Base-by-base conservation (phyloP, 2,888 invertebrate genomes). In the Eudemis profundana region DNA sequence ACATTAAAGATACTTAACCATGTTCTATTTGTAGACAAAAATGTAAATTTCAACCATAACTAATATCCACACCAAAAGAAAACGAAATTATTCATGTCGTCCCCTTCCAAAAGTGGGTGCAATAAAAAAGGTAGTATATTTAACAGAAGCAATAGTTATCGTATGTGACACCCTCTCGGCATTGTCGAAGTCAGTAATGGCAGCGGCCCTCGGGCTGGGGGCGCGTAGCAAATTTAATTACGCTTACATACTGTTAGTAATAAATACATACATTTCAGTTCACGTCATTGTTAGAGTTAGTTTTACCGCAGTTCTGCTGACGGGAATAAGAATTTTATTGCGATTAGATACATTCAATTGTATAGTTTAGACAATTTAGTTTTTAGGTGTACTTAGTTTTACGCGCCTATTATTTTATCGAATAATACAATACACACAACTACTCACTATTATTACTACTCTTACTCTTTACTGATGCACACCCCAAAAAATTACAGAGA, bases 211-310 rank as follows among this genome's bases (percentile, higher is more conserved):
- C n/a, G n/a, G 60, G 40, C 50, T 23, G 27, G 57, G 64, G 64
- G 57, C 29, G 56, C 29, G 40, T 59, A 33, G 44, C 36, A 64
- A 51, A 64, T 64, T 64, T 64, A 59, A 64, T 64, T 64, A 64
- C 57, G 44, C 50, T 64, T 64, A 64, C 64, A 57, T 64, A 64
- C 64, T 64, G 64, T 59, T 49, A 36, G 62, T 62, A 62, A 62
- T 51, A 64, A 47, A 64, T 59, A 64, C 57, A 44, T 50, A 42
- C 40, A 46, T 21, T 44, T 36, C 50, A 17, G 63, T 49, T 42
- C 42, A 12, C 15, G 27, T 23, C 40, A 40, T 56, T 47, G 29
- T 50, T 29, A 15, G 33, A 59, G 56, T 42, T 15, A 23, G 23
- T 23, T 23, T 10, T 46, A 12, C 21, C 4, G 46, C 19, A 12